phyloP scores from a whole-genome alignment of 2,797 vertebrate species.

The Gymnopithys bicolor region DNA sequence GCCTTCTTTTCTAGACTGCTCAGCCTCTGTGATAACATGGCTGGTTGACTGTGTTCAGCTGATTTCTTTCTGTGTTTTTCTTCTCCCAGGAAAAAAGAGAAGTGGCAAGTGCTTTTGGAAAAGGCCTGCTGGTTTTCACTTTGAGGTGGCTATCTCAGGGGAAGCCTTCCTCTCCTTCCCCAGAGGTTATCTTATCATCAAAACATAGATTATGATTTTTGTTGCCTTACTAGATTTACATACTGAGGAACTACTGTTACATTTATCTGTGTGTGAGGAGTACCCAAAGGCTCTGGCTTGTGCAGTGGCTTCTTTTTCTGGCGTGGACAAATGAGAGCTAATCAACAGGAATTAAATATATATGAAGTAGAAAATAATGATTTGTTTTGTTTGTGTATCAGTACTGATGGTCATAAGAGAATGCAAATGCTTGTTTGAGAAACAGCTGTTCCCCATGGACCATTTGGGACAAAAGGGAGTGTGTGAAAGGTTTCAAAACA shows the following conservation, averaged over 20 bases:
- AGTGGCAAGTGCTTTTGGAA: not conserved
- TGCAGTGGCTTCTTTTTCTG: not conserved
- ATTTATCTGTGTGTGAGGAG: not conserved
- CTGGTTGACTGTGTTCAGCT: not conserved
- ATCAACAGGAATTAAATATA: not conserved
- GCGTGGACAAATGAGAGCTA: not conserved
- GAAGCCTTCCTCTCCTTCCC: not conserved
- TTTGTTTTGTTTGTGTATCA: slow-evolving; percentile 16
- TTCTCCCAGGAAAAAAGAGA: not conserved
- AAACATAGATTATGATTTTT: rapidly evolving
- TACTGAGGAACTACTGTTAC: not conserved
- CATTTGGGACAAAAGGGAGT: not conserved
- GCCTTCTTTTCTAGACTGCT: not conserved
- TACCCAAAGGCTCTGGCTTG: not conserved
- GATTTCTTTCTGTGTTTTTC: not conserved
- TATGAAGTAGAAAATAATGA: not conserved
- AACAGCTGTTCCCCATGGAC: not conserved
- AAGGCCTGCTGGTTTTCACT: not conserved
- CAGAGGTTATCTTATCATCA: not conserved
- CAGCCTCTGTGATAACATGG: not conserved
- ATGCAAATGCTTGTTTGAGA: not conserved
- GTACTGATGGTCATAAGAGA: not conserved
- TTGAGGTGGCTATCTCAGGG: not conserved
- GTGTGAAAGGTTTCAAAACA: not conserved
- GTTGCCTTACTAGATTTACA: not conserved